A percentile compares a stretch with the other conserved stretches of the same genome.
These are phyloP conservation scores for Phylloscopus whistleri DNA, from an alignment of 2,113 vertebrate species.

Conservation along the genomic window DNA sequence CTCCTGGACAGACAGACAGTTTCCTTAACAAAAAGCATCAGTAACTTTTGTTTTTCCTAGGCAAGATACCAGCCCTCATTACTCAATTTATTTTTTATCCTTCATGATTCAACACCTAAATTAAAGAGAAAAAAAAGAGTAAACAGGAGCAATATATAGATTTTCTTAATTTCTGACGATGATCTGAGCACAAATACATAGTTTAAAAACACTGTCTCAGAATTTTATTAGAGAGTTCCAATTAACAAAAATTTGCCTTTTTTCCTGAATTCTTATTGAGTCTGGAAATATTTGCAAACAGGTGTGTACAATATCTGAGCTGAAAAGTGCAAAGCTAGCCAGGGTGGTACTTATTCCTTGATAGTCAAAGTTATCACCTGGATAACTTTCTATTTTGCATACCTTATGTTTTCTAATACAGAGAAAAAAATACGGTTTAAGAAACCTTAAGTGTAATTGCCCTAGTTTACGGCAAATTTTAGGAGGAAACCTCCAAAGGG, in stretches of 20 bases:
- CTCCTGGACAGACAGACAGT: rapidly evolving
- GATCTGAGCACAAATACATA: background rate
- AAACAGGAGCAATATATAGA: background rate
- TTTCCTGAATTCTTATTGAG: background rate
- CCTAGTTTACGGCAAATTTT: too few species aligned
- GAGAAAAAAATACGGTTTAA: background rate
- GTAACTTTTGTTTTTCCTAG: background rate
- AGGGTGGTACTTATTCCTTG: background rate
- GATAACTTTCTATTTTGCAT: background rate
- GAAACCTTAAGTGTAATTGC: background rate
- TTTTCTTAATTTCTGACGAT: background rate
- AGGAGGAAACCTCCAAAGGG: too few species aligned
- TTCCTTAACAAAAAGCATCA: background rate
- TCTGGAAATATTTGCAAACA: background rate
- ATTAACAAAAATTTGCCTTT: background rate
- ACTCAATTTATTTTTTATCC: background rate
- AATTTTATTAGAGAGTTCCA: background rate
- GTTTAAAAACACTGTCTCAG: background rate
- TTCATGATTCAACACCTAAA: background rate
- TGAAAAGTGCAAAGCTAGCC: background rate
- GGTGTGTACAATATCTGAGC: background rate
- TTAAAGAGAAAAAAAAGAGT: background rate
- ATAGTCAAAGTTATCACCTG: background rate
- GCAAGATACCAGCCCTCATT: background rate
- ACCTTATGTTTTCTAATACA: background rate